Base-by-base conservation (phyloP, 2,888 invertebrate species). In the Pristionchus mayeri region DNA sequence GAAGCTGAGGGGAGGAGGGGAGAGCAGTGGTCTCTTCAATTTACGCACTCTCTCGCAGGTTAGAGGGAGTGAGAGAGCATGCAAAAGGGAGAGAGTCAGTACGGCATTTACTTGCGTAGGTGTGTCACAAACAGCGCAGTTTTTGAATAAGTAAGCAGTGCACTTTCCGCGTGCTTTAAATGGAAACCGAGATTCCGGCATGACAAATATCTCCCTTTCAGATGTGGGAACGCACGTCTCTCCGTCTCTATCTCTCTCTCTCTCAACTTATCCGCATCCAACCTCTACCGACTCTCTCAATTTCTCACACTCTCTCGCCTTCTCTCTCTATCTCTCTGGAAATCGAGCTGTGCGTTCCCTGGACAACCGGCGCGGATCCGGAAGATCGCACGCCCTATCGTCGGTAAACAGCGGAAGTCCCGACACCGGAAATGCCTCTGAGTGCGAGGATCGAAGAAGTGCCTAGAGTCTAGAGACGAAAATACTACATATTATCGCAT, bases 361-460 rank as follows among this genome's bases (percentile, higher is more conserved):
- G 40, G 71, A 71, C 71, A 71, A 71, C 71, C 71, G 71, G 9
- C 37, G 24, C 18, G 18, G 24, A 40, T 71, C 71, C 71, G 40
- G 71, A 71, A 18, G 27, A 52, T 16, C 52, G 9, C 52, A 52
- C 27, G 13, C 11, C 27, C 57, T 27, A 27, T 60, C 57, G 27
- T 2, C 24, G 16, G 18, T 18, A 60, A 60, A 60, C 7, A 34
- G 13, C 67, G 37, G 11, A 37, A 1, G n/a, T 21, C n/a, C n/a
- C n/a, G n/a, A n/a, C n/a, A n/a, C n/a, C n/a, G n/a, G n/a, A n/a
- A n/a, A n/a, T n/a, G n/a, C n/a, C n/a, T n/a, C n/a, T n/a, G n/a
- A n/a, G n/a, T n/a, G n/a, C n/a, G 67, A 67, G 21, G 40, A 30
- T 71, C 21, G 54, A 54, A 54, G 21, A 4, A 21, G 67, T 6